Percentiles rank a stretch among this genome's conserved stretches.
These are phyloP conservation scores for Cinclus mexicanus DNA, from an alignment of 2,113 vertebrate genomes.

Conservation along the genomic window DNA sequence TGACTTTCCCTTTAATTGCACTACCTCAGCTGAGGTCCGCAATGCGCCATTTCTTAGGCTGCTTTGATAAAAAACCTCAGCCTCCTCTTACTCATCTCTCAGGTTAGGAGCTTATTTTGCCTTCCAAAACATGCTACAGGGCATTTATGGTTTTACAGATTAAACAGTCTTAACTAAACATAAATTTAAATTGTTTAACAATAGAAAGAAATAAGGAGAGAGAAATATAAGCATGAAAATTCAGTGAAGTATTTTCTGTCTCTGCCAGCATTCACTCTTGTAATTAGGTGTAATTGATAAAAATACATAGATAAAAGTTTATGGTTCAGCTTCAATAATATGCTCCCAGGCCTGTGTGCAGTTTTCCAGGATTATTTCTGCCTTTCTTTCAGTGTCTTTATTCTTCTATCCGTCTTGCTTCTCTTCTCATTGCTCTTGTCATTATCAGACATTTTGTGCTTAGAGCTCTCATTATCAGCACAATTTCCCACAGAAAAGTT, in stretches of 20 bases:
- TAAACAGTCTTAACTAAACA: background rate
- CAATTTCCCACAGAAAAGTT: background rate
- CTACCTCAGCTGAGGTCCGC: background rate
- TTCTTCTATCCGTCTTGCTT: background rate
- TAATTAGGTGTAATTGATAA: background rate
- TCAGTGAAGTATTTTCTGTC: background rate
- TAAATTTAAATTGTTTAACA: background rate
- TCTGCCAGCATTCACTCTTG: background rate
- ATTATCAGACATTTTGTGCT: background rate
- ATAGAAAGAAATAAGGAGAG: background rate
- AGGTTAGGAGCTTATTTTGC: background rate
- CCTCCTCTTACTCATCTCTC: background rate
- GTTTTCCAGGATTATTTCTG: background rate
- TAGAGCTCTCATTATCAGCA: background rate
- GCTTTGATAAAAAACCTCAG: conserved; percentile 27
- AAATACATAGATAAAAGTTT: background rate
- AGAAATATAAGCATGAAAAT: background rate
- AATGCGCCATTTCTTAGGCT: background rate
- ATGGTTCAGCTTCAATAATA: background rate
- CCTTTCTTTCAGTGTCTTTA: background rate
- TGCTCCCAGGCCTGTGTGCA: background rate
- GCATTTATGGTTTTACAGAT: background rate
- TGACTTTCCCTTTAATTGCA: background rate
- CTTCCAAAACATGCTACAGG: background rate
- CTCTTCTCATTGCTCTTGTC: background rate